Evolutionary conservation across 2,888 invertebrate species (phyloP).

Genomic region (Cacoxenus indagator): DNA sequence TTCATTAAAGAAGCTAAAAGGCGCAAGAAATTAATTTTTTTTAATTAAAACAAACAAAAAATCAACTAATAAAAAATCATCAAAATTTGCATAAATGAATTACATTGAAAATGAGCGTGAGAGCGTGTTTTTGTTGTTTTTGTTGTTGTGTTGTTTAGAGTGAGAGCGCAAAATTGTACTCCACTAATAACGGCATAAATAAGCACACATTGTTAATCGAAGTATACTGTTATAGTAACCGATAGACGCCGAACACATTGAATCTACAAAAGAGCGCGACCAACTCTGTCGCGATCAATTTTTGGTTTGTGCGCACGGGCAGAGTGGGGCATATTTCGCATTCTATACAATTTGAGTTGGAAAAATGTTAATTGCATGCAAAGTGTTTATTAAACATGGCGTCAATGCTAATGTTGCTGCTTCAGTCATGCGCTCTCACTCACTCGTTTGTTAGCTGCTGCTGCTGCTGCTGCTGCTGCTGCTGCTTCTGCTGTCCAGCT

Average conservation of each 20-base stretch:
- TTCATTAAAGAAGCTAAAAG: slow-evolving; percentile 50
- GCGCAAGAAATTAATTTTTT: slow-evolving; percentile 55
- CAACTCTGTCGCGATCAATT: too few relatives aligned
- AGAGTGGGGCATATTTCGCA: too few relatives aligned
- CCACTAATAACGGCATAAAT: background rate
- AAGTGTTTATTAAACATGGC: slow-evolving; percentile 61
- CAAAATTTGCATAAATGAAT: slow-evolving; percentile 26
- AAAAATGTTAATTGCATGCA: slow-evolving; percentile 67
- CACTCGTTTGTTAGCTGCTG: background rate
- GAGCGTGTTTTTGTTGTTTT: slow-evolving; percentile 14
- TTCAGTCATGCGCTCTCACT: slow-evolving; percentile 24
- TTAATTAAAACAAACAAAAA: slow-evolving; percentile 45
- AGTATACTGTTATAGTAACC: background rate
- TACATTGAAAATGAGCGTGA: background rate
- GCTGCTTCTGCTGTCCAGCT: background rate
- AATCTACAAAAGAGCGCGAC: too few relatives aligned
- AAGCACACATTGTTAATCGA: slow-evolving; percentile 6
- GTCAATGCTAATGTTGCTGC: slow-evolving; percentile 46
- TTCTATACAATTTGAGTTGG: slow-evolving; percentile 38
- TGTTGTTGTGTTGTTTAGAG: background rate
- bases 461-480: background rate
- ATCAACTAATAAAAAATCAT: slow-evolving; percentile 60
- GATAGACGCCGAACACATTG: background rate
- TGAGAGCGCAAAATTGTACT: background rate
- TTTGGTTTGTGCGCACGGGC: background rate